Conservation (phyloP, 2,797 vertebrate genomes). For the Gadopsis bispinosus region DNA sequence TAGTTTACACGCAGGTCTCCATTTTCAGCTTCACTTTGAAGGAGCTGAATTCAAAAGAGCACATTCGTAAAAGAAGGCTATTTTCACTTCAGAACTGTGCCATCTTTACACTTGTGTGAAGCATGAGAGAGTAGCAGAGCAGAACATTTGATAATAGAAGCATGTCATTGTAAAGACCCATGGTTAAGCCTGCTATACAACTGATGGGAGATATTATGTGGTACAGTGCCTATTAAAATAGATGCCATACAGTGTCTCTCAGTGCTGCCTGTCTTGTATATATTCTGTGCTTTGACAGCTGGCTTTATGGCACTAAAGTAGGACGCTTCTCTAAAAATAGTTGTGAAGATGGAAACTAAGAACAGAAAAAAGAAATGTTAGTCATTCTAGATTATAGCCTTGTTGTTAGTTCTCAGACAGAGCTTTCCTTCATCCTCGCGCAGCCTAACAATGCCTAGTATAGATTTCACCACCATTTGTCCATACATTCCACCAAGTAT, state of each 20-base stretch:
- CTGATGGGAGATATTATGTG: conserved; percentile 56
- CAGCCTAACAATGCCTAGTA: conserved; percentile 40
- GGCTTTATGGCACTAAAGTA: conserved; percentile 60
- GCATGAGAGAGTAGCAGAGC: conserved; percentile 22
- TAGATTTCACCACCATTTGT: conserved; percentile 42
- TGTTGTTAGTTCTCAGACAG: conserved; percentile 23
- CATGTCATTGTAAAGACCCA: conserved; percentile 50
- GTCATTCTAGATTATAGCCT: conserved; percentile 58
- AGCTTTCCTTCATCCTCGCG: conserved; percentile 9
- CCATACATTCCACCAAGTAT: conserved; percentile 51
- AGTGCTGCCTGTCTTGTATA: conserved; percentile 29
- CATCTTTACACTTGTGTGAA: conserved; percentile 10
- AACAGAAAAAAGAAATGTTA: conserved; percentile 37
- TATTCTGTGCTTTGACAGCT: conserved; percentile 52
- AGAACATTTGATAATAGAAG: conserved; percentile 53
- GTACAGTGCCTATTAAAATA: conserved; percentile 36
- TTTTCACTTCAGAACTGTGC: conserved; percentile 29
- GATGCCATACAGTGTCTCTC: conserved; percentile 32
- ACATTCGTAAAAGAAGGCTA: conserved; percentile 3
- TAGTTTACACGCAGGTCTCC: background rate
- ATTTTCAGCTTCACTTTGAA: conserved; percentile 29
- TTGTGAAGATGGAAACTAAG: conserved; percentile 46
- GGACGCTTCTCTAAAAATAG: conserved; percentile 69
- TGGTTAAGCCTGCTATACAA: conserved; percentile 46
- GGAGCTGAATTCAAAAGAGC: conserved; percentile 8